A percentile compares a stretch with the other conserved stretches of the same genome.
phyloP scores from a whole-genome alignment of 2,797 vertebrate species.

The Enteromius radiatus region DNA sequence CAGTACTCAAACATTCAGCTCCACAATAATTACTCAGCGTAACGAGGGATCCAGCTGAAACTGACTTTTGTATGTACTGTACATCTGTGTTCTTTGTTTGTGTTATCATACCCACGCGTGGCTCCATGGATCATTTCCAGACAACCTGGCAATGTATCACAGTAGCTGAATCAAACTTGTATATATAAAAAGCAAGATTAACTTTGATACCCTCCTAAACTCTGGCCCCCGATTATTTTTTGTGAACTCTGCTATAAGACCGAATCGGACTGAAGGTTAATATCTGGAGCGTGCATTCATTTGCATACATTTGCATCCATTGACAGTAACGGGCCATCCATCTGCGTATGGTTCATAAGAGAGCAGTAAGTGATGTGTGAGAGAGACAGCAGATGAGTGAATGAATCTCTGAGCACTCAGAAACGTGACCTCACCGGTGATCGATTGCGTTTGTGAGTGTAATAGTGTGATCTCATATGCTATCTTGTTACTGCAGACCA shows the following conservation, averaged over 20 bases:
- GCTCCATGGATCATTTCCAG: slow-evolving; percentile 44
- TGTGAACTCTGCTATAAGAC: slow-evolving; percentile 50
- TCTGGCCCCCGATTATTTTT: slow-evolving; percentile 19
- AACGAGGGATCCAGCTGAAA: slow-evolving; percentile 60
- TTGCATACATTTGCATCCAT: slow-evolving; percentile 56
- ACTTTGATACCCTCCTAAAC: slow-evolving; percentile 34
- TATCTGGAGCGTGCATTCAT: slow-evolving; percentile 48
- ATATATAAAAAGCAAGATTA: slow-evolving; percentile 52
- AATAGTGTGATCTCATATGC: slow-evolving; percentile 42
- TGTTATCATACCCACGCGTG: slow-evolving; percentile 29
- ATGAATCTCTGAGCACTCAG: slow-evolving; percentile 23
- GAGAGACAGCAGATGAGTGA: slow-evolving; percentile 35
- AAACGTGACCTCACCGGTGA: slow-evolving; percentile 39
- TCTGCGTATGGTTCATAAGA: slow-evolving; percentile 29
- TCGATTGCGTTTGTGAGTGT: slow-evolving; percentile 55
- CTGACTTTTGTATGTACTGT: slow-evolving; percentile 31
- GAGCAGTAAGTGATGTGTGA: slow-evolving; percentile 55
- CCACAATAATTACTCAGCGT: slow-evolving; percentile 54
- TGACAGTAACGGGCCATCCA: slow-evolving; percentile 49
- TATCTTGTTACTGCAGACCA: slow-evolving; percentile 41
- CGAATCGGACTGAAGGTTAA: slow-evolving; percentile 54
- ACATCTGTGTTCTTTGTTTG: slow-evolving; percentile 59
- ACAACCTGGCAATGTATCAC: slow-evolving; percentile 19
- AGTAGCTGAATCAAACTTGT: slow-evolving; percentile 42
- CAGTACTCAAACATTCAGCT: slow-evolving; percentile 31